These are phyloP conservation scores for Pterocles gutturalis DNA, from an alignment of 2,113 vertebrate species.

Conservation along the genomic window DNA sequence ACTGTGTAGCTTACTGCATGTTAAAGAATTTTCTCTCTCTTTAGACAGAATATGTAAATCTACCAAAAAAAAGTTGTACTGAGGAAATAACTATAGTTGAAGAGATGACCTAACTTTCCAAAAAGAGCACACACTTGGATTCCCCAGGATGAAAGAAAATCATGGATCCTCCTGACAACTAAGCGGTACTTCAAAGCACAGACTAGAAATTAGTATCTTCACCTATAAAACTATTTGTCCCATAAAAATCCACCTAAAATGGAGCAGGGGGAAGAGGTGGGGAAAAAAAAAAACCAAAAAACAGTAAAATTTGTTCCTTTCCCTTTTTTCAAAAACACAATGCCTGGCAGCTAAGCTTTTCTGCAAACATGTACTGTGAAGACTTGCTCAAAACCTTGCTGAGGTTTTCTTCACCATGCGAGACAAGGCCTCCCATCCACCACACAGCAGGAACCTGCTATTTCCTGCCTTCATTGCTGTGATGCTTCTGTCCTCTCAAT, in stretches of 20 bases:
- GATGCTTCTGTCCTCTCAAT: background rate
- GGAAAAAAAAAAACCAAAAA: background rate
- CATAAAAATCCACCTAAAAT: background rate
- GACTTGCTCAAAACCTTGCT: background rate
- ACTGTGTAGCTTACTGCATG: background rate
- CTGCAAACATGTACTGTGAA: background rate
- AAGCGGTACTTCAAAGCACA: background rate
- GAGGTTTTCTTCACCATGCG: rapidly evolving
- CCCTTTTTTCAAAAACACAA: background rate
- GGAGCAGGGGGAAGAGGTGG: rapidly evolving
- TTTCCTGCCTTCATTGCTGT: rapidly evolving
- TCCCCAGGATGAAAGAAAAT: background rate
- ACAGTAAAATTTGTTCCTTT: background rate
- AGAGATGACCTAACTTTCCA: background rate
- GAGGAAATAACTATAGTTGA: background rate
- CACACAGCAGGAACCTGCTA: background rate
- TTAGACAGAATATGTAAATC: background rate
- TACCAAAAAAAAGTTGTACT: rapidly evolving
- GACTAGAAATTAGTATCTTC: background rate
- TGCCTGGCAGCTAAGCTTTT: background rate
- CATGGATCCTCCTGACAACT: background rate
- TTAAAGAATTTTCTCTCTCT: background rate
- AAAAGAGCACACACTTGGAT: background rate
- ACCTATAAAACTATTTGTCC: background rate
- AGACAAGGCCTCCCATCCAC: background rate